Evolutionary conservation across 2,797 vertebrate species (phyloP), one percentile per base, ranked within the genome.

Genomic region (Lacerta bilineata): DNA sequence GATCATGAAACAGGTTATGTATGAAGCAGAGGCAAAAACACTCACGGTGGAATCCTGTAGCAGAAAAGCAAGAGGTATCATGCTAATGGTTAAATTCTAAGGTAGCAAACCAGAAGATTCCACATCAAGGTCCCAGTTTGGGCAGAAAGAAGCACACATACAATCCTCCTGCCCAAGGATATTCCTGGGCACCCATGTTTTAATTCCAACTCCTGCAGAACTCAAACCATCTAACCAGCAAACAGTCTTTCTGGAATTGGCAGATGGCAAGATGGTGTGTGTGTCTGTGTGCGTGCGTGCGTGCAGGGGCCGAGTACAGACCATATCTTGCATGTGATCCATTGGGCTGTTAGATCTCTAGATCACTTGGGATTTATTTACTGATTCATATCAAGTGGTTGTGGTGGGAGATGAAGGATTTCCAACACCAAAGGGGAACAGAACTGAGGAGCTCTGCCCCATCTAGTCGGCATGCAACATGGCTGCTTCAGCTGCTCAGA

Each of bases 181-280:
- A 55, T 10, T 23, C 39, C 15, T 36, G n/a, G 8, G 6, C 20
- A 72, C 68, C 18, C 46, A 71, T 23, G 7, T 23, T 84, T 41
- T 41, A 10, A 27, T 76, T 17, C n/a, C 83, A 39, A 18, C 8
- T n/a, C 39, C 39, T 61, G 5, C 25, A 27, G 36, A 50, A n/a
- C 76, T 55, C 41, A 78, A 29, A 29, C 33, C 23, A 84, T 71
- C 69, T 23, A 71, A 71, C 9, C 2, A 72, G 43, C 43, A 83
- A 83, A 50, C n/a, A 72, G 6, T 7, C 46, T 55, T 55, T 74
- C n/a, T 55, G 69, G 46, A 84, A 84, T 33, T 84, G 50, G 82
- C 46, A 46, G 39, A 11, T 50, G 50, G 50, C 11, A 50, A 50
- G 46, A 50, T 13, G 11, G 10, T 50, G 11, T 13, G 46, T 3